A percentile compares a stretch with the other conserved stretches of the same genome.
phyloP scores from a whole-genome alignment of 2,113 vertebrate genomes.

The Prietella phreatophila region DNA sequence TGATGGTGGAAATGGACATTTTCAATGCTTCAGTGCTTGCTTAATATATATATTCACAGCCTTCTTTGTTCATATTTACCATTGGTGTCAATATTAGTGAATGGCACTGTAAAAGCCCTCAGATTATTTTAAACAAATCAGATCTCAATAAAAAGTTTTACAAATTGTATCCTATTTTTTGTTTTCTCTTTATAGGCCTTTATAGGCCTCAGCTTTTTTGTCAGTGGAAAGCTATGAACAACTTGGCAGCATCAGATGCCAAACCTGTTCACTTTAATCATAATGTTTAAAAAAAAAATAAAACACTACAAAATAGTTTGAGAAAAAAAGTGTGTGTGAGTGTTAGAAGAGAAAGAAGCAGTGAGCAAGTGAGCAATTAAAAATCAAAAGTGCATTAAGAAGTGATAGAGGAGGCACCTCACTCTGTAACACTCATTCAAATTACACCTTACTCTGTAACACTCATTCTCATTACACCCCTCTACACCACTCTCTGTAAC shows the following conservation, averaged over 20 bases:
- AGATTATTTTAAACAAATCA: too few species aligned
- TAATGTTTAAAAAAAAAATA: conserved; percentile 8
- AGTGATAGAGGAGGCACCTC: conserved; percentile 13
- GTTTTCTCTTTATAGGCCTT: neutral
- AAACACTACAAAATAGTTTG: conserved; percentile 6
- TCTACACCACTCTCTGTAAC: too few species aligned
- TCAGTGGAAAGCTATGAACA: conserved; percentile 15
- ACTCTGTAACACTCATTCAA: too few species aligned
- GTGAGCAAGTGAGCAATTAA: neutral
- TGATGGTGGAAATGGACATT: too few species aligned
- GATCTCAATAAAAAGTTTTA: too few species aligned
- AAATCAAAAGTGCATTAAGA: conserved; percentile 23
- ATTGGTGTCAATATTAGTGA: too few species aligned
- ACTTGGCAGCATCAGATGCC: conserved; percentile 23
- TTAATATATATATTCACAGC: too few species aligned
- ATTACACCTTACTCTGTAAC: too few species aligned
- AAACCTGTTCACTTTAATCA: conserved; percentile 21
- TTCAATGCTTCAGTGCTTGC: too few species aligned
- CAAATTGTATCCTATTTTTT: neutral
- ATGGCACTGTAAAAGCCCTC: too few species aligned
- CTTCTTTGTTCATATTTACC: too few species aligned
- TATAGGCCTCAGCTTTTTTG: neutral
- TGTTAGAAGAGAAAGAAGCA: neutral
- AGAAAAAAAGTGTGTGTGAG: neutral
- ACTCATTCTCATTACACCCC: too few species aligned